phyloP scores from a whole-genome alignment of 1,140 invertebrate species.

The Drosophila equinoxialis region DNA sequence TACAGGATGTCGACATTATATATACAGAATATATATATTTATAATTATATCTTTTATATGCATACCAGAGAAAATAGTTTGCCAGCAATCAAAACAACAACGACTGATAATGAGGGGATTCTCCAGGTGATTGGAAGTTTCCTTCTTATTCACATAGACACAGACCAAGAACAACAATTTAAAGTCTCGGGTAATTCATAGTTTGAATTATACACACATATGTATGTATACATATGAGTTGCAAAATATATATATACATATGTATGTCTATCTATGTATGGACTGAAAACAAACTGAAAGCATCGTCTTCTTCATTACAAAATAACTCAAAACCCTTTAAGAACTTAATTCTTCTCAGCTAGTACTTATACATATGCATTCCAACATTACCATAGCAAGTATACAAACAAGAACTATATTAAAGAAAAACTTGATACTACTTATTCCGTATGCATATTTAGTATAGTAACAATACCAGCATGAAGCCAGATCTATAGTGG shows the following conservation, averaged over 20 bases:
- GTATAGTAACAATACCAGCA: not conserved
- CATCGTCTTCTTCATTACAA: too few relatives aligned
- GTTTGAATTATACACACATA: not conserved
- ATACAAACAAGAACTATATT: not conserved
- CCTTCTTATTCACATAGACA: not conserved
- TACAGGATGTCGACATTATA: conserved; percentile 31
- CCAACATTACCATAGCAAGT: conserved; percentile 18
- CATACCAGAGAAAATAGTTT: conserved; percentile 48
- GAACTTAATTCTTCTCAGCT: not conserved
- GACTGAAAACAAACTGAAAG: not conserved
- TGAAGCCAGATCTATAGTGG: not conserved
- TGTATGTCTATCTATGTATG: not conserved
- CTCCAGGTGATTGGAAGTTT: not conserved
- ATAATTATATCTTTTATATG: conserved; percentile 70
- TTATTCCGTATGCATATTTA: not conserved
- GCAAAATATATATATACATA: not conserved
- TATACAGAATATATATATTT: conserved; percentile 24
- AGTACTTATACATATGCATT: conserved; percentile 14
- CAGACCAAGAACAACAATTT: conserved; percentile 6
- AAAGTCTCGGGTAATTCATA: conserved; percentile 1
- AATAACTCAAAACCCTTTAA: not conserved
- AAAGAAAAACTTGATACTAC: conserved; percentile 3
- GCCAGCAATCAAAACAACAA: conserved; percentile 25
- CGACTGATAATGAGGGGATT: conserved; percentile 29
- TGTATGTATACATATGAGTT: not conserved